A percentile compares a stretch with the other conserved stretches of the same genome.
phyloP scores from a whole-genome alignment of 2,888 invertebrate genomes.

The Aradus depressus region DNA sequence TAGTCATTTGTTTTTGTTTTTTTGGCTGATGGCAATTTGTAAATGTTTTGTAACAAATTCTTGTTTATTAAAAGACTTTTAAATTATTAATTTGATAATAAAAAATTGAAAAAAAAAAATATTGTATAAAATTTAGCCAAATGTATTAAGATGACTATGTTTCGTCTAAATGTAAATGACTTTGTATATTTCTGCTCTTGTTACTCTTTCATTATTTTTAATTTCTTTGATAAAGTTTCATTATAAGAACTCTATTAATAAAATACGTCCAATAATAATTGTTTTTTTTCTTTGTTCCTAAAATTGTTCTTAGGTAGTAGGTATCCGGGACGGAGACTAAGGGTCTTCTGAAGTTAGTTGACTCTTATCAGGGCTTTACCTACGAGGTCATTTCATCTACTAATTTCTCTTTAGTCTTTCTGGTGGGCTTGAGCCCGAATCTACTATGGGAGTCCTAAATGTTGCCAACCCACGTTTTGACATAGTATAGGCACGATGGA shows the following conservation, averaged over 20 bases:
- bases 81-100: conserved; percentile 2
- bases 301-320: too few species aligned
- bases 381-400: too few species aligned
- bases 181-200: conserved; percentile 27
- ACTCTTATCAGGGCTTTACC: too few species aligned
- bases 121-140: conserved; percentile 3
- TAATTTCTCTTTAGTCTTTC: too few species aligned
- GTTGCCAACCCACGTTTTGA: too few species aligned
- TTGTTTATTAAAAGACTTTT: conserved; percentile 5
- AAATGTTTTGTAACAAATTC: not conserved
- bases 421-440: too few species aligned
- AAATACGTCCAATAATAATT: conserved; percentile 31
- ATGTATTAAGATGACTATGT: conserved; percentile 22
- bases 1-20: not conserved
- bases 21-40: not conserved
- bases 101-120: not conserved
- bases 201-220: conserved; percentile 26
- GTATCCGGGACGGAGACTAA: too few species aligned
- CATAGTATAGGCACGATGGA: too few species aligned
- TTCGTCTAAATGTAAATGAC: conserved; percentile 27
- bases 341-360: too few species aligned
- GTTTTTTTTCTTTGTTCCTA: too few species aligned
- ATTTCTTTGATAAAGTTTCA: conserved; percentile 29
- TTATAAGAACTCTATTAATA: conserved; percentile 29
- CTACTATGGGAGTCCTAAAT: too few species aligned